phyloP scores from a whole-genome alignment of 2,888 invertebrate genomes.

The Cephus pulcher region DNA sequence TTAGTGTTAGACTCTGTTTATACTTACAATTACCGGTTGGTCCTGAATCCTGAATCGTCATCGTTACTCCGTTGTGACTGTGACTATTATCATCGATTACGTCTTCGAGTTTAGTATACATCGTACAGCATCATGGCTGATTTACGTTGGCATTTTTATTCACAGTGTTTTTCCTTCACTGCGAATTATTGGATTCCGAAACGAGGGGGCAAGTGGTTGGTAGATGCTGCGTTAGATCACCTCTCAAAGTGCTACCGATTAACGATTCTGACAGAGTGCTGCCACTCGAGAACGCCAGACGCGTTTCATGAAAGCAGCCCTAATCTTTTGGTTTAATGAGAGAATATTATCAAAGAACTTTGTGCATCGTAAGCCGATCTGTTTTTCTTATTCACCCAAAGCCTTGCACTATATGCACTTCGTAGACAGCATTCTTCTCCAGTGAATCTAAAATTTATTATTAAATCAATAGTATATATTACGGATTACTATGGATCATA shows the following conservation, averaged over 20 bases:
- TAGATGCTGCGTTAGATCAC: not conserved
- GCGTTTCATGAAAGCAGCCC: conserved; percentile 17
- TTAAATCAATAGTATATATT: not conserved
- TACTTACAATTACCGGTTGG: conserved; percentile 1
- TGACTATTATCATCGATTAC: conserved; percentile 11
- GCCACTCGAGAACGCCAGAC: conserved; percentile 16
- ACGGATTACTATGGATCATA: not conserved
- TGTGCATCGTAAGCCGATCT: not conserved
- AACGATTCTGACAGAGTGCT: not conserved
- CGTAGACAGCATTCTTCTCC: not conserved
- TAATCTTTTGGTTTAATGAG: not conserved
- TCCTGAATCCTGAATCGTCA: conserved; percentile 21
- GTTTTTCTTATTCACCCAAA: not conserved
- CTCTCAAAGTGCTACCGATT: not conserved
- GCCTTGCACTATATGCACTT: not conserved
- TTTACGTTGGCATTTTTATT: not conserved
- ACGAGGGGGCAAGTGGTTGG: not conserved
- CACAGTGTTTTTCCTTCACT: not conserved
- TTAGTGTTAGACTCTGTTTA: not conserved
- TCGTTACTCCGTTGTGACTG: conserved; percentile 9
- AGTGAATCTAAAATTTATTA: not conserved
- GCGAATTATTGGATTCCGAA: not conserved
- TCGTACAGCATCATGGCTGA: not conserved
- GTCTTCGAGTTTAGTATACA: not conserved
- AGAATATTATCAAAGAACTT: not conserved